These are phyloP conservation scores for Plusia festucae DNA, from an alignment of 2,888 invertebrate genomes.

Conservation along the genomic window DNA sequence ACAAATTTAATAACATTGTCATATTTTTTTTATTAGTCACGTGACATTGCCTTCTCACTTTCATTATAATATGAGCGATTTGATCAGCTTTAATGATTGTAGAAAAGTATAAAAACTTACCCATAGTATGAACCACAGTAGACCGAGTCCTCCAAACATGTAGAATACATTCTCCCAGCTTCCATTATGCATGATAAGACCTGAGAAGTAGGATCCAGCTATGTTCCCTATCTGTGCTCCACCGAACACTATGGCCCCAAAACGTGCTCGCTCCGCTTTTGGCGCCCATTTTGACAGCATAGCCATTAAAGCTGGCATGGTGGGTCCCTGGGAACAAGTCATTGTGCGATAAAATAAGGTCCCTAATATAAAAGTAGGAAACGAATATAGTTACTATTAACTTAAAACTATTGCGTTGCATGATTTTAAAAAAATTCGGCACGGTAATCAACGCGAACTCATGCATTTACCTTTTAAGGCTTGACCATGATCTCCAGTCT, in stretches of 20 bases:
- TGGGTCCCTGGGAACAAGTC: slow-evolving; percentile 84
- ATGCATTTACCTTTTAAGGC: no score
- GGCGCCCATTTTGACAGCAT: slow-evolving; percentile 91
- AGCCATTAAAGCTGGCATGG: slow-evolving; percentile 90
- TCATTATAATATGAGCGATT: no score
- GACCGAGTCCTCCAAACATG: slow-evolving; percentile 87
- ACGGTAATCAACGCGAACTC: no score
- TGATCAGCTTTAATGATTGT: no score
- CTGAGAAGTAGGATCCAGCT: slow-evolving; percentile 86
- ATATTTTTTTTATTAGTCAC: no score
- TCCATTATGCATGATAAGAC: slow-evolving; percentile 84
- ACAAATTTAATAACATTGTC: no score
- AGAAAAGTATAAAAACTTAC: slow-evolving; percentile 69
- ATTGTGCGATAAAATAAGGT: neutral
- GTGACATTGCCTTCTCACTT: no score
- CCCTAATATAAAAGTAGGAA: no score
- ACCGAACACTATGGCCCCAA: slow-evolving; percentile 90
- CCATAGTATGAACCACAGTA: slow-evolving; percentile 88
- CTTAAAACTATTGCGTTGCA: no score
- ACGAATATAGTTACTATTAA: no score
- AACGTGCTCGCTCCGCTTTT: slow-evolving; percentile 86
- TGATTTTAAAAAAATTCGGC: no score
- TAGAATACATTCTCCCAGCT: slow-evolving; percentile 90
- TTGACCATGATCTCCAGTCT: no score
- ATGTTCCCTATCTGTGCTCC: slow-evolving; percentile 89